phyloP scores from a whole-genome alignment of 1,140 invertebrate genomes.

The Diuraphis noxia region DNA sequence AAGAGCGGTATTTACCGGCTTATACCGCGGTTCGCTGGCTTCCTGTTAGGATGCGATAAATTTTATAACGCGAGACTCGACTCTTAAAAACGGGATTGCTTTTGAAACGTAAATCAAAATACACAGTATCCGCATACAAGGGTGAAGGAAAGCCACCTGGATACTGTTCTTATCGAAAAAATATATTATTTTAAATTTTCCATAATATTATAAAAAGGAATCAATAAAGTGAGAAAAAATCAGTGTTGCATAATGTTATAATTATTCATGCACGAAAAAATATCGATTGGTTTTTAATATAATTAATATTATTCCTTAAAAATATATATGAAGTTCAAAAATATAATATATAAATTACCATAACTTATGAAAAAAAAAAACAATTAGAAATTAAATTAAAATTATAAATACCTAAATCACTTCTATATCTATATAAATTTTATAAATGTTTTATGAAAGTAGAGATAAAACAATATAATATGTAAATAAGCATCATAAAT shows the following conservation, averaged over 20 bases:
- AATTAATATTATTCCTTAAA: neutral
- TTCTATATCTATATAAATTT: no score
- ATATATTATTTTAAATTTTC: neutral
- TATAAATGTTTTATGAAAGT: no score
- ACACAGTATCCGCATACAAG: neutral
- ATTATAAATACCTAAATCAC: neutral
- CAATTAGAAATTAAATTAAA: neutral
- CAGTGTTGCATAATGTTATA: neutral
- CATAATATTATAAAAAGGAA: neutral
- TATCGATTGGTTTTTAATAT: neutral
- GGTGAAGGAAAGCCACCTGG: slow-evolving; percentile 11
- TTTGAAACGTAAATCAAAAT: slow-evolving; percentile 53
- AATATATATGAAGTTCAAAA: neutral
- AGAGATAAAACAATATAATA: neutral
- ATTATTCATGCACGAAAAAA: neutral
- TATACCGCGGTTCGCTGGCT: slow-evolving; percentile 42
- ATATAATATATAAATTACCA: neutral
- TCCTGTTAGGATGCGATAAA: slow-evolving; percentile 49
- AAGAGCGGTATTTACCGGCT: slow-evolving; percentile 28
- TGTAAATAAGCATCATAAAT: neutral
- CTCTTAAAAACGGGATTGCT: slow-evolving; percentile 52
- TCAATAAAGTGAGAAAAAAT: neutral
- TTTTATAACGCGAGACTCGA: slow-evolving; percentile 24
- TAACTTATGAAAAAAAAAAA: neutral
- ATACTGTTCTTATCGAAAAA: neutral